Evolutionary conservation across 37 sponge, comb jelly and placozoan genomes (phyloP), one percentile per base, ranked within the genome.

Genomic region (Dysidea cf. avara): DNA sequence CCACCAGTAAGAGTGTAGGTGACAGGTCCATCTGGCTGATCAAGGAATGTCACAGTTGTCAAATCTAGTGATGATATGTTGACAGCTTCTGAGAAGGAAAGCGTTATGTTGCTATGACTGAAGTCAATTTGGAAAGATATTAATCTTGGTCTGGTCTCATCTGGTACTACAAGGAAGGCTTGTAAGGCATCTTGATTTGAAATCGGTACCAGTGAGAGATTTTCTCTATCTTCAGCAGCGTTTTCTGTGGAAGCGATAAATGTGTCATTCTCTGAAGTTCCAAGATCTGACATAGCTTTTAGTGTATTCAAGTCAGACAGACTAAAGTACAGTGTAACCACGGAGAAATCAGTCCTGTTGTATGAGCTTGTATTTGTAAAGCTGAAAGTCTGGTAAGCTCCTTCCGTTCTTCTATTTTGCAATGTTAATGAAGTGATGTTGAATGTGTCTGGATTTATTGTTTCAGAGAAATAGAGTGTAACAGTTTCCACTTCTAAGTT

Each of bases 31-130:
- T 17, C 7, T 16, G 83, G 78, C 2, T 70, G 6, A 32, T 88
- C 55, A 12, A 68, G 31, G 43, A 95, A 58, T 6, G 75, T 65
- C 26, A 90, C 49, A 34, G 76, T 39, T 18, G 78, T 83, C 49
- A 87, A 36, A 50, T 83, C 66, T 29, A 95, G 61, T 34, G 74
- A 78, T 64, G 84, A 84, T 21, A 87, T 81, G 74, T 95, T 87
- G 0, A 95, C 75, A 1, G 92, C 90, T 53, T 95, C 91, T 21
- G 85, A 80, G 83, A 95, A 95, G 34, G 76, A 86, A 17, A 95
- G 82, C n/a, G 84, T 83, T 33, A 95, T 20, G 18, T 58, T 83
- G 13, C 46, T 68, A 37, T 81, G 39, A 17, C 64, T 87, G 69
- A 95, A 82, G 50, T 90, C 87, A 34, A 90, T 81, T 20, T 79